Evolutionary conservation across 2,113 vertebrate species (phyloP).

Genomic region (Ahaetulla prasina): DNA sequence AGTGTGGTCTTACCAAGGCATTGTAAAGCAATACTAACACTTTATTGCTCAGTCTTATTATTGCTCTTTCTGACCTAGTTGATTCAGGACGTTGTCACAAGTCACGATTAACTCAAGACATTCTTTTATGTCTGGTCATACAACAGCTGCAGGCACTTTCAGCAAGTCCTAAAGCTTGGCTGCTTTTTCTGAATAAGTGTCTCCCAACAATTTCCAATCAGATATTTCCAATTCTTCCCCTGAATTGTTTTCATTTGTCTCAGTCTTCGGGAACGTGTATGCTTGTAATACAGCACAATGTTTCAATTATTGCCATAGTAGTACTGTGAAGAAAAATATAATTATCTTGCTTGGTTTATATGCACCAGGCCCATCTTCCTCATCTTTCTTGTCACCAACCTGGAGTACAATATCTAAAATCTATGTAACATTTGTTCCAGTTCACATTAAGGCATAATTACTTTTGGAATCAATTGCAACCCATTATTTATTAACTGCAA

Average conservation of each 20-base stretch:
- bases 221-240: constrained; percentile 3
- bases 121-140: not conserved
- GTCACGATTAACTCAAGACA: not conserved
- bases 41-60: not conserved
- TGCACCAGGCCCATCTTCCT: constrained; percentile 26
- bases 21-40: no score
- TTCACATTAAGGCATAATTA: constrained; percentile 54
- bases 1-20: no score
- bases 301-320: constrained; percentile 34
- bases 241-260: constrained; percentile 22
- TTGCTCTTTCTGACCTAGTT: not conserved
- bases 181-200: not conserved
- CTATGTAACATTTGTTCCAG: constrained; percentile 41
- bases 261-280: not conserved
- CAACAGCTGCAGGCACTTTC: not conserved
- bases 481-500: constrained; percentile 24
- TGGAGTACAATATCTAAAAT: constrained; percentile 40
- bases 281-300: constrained; percentile 20
- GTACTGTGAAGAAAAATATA: constrained; percentile 29
- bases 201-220: not conserved
- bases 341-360: constrained; percentile 26
- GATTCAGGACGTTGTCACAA: not conserved
- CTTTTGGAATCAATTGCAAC: constrained; percentile 37
- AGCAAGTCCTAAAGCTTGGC: not conserved
- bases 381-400: constrained; percentile 26